Evolutionary conservation across 1,140 invertebrate species (phyloP).

Genomic region (Coptotermes formosanus): DNA sequence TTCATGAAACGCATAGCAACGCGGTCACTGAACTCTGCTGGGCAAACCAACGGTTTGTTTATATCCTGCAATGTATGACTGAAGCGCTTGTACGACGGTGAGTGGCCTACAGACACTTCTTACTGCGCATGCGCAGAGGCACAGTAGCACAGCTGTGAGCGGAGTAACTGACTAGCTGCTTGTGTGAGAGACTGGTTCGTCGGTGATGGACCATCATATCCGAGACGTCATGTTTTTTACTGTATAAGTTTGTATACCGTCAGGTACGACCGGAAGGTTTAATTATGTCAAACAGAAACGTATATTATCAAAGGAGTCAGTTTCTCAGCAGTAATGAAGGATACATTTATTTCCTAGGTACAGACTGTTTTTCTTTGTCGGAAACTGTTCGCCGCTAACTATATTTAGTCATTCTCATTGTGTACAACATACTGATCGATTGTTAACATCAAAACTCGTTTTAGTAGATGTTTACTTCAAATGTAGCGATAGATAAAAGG

Average conservation of each 20-base stretch:
- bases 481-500: too few species aligned
- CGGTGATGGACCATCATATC: not conserved
- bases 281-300: too few species aligned
- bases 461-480: too few species aligned
- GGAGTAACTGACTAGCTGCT: not conserved
- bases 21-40: not conserved
- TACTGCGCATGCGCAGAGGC: not conserved
- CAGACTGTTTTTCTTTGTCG: too few species aligned
- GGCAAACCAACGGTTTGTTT: constrained; percentile 4
- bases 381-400: too few species aligned
- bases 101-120: not conserved
- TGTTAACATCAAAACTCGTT: too few species aligned
- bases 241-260: not conserved
- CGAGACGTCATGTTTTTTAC: not conserved
- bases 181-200: not conserved
- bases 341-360: too few species aligned
- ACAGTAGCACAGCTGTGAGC: not conserved
- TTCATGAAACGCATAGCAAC: constrained; percentile 14
- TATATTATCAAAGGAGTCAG: too few species aligned
- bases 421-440: too few species aligned
- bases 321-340: too few species aligned
- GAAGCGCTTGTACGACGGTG: not conserved
- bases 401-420: too few species aligned
- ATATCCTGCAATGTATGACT: constrained; percentile 4
- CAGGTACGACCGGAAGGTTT: not conserved